Percentiles rank a stretch among this genome's conserved stretches.
phyloP scores from a whole-genome alignment of 2,113 vertebrate genomes.

The Caracal caracal region DNA sequence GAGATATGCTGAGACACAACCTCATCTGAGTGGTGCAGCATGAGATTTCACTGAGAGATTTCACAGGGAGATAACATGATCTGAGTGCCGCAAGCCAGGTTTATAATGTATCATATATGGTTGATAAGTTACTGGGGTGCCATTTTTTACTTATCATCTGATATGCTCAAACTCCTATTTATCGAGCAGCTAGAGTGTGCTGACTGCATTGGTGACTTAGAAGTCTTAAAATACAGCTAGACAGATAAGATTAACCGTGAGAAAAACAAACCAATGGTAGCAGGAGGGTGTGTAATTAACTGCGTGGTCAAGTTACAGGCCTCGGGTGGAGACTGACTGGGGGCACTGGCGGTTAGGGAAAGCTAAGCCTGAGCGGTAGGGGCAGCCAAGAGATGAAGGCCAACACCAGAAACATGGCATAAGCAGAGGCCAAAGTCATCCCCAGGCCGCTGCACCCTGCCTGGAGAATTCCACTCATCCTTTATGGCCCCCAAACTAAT shows the following conservation, averaged over 20 bases:
- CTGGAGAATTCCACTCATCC: not conserved
- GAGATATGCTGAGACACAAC: not conserved
- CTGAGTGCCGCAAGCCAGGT: not conserved
- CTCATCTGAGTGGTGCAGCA: not conserved
- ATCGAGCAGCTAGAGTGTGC: not conserved
- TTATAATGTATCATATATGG: not conserved
- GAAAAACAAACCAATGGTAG: not conserved
- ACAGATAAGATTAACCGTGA: not conserved
- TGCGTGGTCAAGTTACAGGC: not conserved
- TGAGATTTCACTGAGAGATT: not conserved
- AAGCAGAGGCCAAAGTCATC: not conserved
- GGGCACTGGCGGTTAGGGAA: not conserved
- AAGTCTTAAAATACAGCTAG: not conserved
- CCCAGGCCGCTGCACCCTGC: not conserved
- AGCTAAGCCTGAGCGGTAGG: not conserved
- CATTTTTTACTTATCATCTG: conserved; percentile 33
- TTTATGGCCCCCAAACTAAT: not conserved
- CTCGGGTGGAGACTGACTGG: not conserved
- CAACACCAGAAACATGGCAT: not conserved
- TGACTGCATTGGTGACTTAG: not conserved
- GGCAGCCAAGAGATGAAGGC: not conserved
- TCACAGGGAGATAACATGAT: not conserved
- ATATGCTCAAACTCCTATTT: conserved; percentile 9
- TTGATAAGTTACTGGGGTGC: not conserved
- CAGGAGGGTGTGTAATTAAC: not conserved